Percentiles rank a stretch among this genome's conserved stretches.
Conservation (phyloP, 2,113 vertebrate species). For the Phaetusa simplex region DNA sequence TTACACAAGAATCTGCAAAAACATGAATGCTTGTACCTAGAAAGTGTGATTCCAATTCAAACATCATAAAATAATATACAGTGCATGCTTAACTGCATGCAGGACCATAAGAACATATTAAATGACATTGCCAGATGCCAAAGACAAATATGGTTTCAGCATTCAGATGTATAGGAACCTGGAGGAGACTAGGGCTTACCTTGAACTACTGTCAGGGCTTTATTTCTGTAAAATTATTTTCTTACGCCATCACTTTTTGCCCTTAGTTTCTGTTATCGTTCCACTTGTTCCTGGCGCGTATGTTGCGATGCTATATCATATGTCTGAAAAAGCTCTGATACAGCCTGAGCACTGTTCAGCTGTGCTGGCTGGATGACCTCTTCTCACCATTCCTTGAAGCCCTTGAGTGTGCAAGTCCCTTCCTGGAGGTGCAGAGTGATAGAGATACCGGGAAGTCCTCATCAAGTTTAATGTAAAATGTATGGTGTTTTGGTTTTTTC, state of each 20-base stretch:
- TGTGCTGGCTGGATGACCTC: background rate
- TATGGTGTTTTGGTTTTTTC: background rate
- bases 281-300: background rate
- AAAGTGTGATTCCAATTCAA: constrained; percentile 80
- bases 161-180: constrained; percentile 55
- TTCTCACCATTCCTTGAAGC: background rate
- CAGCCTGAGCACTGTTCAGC: background rate
- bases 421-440: background rate
- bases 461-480: background rate
- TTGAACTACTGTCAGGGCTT: constrained; percentile 38
- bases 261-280: constrained; percentile 3
- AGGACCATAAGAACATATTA: constrained; percentile 69
- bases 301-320: background rate
- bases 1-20: constrained; percentile 78
- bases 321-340: background rate
- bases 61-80: constrained; percentile 83
- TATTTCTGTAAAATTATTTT: constrained; percentile 14
- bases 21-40: constrained; percentile 73
- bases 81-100: constrained; percentile 73
- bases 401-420: background rate
- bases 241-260: background rate
- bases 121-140: constrained; percentile 77
- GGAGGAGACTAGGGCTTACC: constrained; percentile 15
- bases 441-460: background rate
- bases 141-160: constrained; percentile 72